phyloP scores from a whole-genome alignment of 2,888 invertebrate genomes.

The Leptinotarsa tumamoca region DNA sequence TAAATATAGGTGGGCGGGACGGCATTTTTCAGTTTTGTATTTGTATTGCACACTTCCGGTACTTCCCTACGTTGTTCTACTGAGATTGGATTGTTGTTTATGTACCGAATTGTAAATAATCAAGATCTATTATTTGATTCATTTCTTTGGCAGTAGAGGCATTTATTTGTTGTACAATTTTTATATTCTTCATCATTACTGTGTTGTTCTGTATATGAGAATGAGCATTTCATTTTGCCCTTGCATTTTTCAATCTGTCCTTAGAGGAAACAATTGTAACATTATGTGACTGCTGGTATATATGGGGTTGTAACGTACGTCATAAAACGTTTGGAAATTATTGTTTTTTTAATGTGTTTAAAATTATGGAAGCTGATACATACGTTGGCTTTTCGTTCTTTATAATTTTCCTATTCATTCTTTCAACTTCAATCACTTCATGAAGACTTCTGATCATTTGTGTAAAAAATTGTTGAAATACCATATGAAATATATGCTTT shows the following conservation, averaged over 20 bases:
- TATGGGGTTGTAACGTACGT: neutral
- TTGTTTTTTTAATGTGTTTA: neutral
- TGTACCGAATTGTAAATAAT: neutral
- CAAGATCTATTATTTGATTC: too few relatives aligned
- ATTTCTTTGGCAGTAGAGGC: too few relatives aligned
- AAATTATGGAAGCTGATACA: neutral
- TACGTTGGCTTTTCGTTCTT: neutral
- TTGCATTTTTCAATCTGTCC: slow-evolving; percentile 8
- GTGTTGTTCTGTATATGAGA: neutral
- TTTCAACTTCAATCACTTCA: neutral
- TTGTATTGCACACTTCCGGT: neutral
- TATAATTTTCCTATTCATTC: slow-evolving; percentile 1
- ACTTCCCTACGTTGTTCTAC: neutral
- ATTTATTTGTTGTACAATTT: neutral
- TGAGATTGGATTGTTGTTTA: neutral
- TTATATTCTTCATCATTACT: neutral
- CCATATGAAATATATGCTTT: too few relatives aligned
- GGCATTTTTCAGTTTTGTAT: neutral
- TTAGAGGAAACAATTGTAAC: neutral
- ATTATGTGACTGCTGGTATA: neutral
- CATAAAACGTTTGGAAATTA: neutral
- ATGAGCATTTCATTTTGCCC: neutral
- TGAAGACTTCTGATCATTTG: neutral
- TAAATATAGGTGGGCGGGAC: too few relatives aligned
- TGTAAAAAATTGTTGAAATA: neutral